phyloP scores from a whole-genome alignment of 2,113 vertebrate species.

The Hippopotamus amphibius region DNA sequence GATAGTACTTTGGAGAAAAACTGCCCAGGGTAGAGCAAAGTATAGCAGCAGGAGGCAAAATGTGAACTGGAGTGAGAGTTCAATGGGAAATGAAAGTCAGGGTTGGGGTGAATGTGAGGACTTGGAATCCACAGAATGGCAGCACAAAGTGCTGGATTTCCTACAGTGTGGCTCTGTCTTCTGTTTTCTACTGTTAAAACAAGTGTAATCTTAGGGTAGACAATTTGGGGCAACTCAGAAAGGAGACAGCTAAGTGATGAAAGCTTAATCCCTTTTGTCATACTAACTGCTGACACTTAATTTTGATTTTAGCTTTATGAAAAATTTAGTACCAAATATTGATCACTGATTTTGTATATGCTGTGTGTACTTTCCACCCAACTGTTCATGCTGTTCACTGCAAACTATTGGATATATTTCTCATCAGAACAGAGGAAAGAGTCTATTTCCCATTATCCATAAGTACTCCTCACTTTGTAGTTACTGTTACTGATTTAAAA shows the following conservation, averaged over 20 bases:
- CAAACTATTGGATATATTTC: background rate
- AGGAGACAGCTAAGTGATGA: background rate
- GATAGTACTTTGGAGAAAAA: background rate
- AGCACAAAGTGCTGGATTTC: background rate
- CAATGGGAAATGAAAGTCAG: background rate
- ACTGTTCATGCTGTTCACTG: background rate
- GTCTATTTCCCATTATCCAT: background rate
- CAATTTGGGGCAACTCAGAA: background rate
- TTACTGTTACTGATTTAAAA: conserved; percentile 25
- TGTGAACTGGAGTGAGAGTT: background rate
- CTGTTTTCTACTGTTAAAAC: background rate
- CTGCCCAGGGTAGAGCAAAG: background rate
- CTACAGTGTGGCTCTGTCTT: background rate
- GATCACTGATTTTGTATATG: conserved; percentile 28
- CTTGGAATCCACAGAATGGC: background rate
- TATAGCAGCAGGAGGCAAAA: background rate
- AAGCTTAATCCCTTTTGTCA: background rate
- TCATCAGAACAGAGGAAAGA: background rate
- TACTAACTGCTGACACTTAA: background rate
- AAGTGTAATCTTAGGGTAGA: background rate
- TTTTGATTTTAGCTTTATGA: conserved; percentile 25
- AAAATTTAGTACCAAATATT: background rate
- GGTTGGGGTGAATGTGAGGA: background rate
- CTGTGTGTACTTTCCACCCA: background rate
- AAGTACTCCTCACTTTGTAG: background rate